Conservation (phyloP, 2,113 vertebrate genomes). For the Malurus alboscapulatus region DNA sequence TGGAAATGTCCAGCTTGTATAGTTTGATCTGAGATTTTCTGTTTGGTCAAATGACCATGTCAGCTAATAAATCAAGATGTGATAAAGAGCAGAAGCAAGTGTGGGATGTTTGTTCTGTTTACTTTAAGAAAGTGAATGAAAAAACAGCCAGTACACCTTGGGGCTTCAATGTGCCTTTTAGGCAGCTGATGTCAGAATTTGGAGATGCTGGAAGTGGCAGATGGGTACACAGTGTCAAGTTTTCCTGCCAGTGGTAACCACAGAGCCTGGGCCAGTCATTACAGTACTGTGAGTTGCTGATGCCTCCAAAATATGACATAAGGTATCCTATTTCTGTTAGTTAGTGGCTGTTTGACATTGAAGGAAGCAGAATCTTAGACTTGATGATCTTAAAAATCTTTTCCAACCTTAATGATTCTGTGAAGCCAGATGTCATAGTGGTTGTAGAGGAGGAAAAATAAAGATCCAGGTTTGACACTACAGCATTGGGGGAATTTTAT, state of each 20-base stretch:
- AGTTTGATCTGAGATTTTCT: background rate
- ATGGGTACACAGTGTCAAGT: constrained; percentile 90
- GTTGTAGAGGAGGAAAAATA: background rate
- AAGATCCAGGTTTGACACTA: background rate
- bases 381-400: background rate
- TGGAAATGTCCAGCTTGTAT: background rate
- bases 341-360: background rate
- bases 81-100: background rate
- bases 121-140: constrained; percentile 94
- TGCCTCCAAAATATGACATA: constrained; percentile 87
- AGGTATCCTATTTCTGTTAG: constrained; percentile 3
- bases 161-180: constrained; percentile 94
- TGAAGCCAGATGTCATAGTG: background rate
- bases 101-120: constrained; percentile 91
- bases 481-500: background rate
- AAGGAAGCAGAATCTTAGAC: background rate
- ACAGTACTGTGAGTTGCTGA: constrained; percentile 91
- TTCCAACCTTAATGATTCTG: background rate
- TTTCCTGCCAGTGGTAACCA: constrained; percentile 89
- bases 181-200: constrained; percentile 91
- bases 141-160: constrained; percentile 89
- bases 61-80: background rate
- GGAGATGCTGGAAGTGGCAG: constrained; percentile 86
- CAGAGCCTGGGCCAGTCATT: constrained; percentile 90
- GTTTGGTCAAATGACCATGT: background rate